phyloP scores from a whole-genome alignment of 2,797 vertebrate species.

The Galaxias olidus region DNA sequence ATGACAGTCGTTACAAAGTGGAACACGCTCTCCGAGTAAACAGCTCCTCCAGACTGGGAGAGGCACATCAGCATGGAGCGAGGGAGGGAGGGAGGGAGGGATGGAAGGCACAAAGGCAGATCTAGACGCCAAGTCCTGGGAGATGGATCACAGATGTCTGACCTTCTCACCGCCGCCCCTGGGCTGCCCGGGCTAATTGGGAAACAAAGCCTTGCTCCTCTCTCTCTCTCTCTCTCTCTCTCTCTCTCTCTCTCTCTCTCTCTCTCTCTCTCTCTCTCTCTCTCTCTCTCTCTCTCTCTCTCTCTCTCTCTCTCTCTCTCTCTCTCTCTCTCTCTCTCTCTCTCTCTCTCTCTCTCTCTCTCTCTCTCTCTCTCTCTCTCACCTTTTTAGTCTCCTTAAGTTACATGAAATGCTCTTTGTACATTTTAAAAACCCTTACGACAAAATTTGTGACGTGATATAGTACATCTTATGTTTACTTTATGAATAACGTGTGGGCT shows the following conservation, averaged over 20 bases:
- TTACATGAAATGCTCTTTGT: too few relatives aligned
- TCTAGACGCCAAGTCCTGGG: conserved; percentile 45
- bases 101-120: conserved; percentile 16
- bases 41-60: not conserved
- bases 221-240: conserved; percentile 11
- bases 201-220: conserved; percentile 48
- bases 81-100: not conserved
- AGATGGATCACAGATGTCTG: conserved; percentile 71
- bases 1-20: conserved; percentile 22
- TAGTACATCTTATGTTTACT: conserved; percentile 17
- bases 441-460: not conserved
- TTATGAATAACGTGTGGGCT: conserved; percentile 37
- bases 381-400: too few relatives aligned
- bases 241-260: conserved; percentile 36
- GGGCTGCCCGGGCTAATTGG: conserved; percentile 45
- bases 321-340: not conserved
- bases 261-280: conserved; percentile 22
- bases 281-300: conserved; percentile 11
- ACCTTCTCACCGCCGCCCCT: conserved; percentile 33
- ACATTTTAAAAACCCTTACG: conserved; percentile 11
- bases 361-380: not conserved
- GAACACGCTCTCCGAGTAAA: not conserved
- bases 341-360: not conserved
- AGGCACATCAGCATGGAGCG: not conserved
- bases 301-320: not conserved